Evolutionary conservation across 2,113 vertebrate species (phyloP), one percentile per base, ranked within the genome.

Genomic region (Echinops telfairi): DNA sequence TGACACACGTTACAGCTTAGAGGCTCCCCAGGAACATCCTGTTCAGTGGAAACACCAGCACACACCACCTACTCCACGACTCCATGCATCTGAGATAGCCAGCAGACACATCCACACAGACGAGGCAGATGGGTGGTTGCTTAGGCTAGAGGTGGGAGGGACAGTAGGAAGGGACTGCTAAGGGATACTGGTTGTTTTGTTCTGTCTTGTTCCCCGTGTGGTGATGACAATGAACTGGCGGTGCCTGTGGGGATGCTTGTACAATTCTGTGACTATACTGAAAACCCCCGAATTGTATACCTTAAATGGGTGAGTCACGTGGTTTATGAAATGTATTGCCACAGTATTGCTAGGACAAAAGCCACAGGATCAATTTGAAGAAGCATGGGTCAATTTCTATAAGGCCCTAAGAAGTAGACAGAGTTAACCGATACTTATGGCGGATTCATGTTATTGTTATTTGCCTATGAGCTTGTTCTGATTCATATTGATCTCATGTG

Each of bases 1-100:
- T 14, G 38, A 15, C 58, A 20, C 1, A 75, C 15, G 36, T n/a
- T 78, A 3, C 16, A 36, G n/a, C 8, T 31, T 6, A 6, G 40
- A 29, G 14, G 17, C 70, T 88, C 16, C 33, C 19, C 31, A 19
- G 77, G 36, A 79, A 64, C 6, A 40, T 25, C 0, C 47, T 12
- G 22, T 9, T 88, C 75, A 71, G 20, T 76, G 84, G 91, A 92
- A 64, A 77, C 85, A 25, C 40, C 9, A 77, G 7, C 33, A 60
- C 9, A 73, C 7, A n/a, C 7, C 11, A 76, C 0, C 2, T 11
- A 33, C 19, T 29, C 0, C 4, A 57, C 3, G 2, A 38, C 71
- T 89, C 33, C 15, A 38, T 40, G 68, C 31, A 86, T 33, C 31
- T 31, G 12, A 76, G 75, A 31, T 16, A 8, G 36, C 20, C 31